These are phyloP conservation scores for Oreochromis aureus DNA, from an alignment of 2,113 vertebrate genomes.

Conservation along the genomic window DNA sequence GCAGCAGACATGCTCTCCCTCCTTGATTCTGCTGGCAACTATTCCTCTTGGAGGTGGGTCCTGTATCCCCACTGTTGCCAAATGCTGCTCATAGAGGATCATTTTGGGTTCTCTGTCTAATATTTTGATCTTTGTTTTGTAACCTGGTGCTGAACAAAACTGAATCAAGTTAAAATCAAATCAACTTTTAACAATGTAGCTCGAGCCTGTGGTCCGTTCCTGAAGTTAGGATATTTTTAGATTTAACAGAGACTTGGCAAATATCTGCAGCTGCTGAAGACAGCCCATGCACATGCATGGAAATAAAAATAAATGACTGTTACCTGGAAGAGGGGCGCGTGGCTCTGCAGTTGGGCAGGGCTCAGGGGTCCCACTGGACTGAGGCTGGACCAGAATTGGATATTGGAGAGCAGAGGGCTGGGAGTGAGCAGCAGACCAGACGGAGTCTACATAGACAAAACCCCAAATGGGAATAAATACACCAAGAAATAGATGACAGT, in stretches of 20 bases:
- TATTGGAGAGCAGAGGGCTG: slow-evolving; percentile 89
- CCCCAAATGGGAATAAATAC: neutral
- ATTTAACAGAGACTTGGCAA: neutral
- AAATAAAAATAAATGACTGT: neutral
- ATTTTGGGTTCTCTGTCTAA: neutral
- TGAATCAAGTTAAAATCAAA: neutral
- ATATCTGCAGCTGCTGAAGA: neutral
- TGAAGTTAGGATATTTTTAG: neutral
- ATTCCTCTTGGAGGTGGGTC: neutral
- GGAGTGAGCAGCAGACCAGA: slow-evolving; percentile 89
- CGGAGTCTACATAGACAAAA: slow-evolving; percentile 78
- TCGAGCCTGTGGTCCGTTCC: neutral
- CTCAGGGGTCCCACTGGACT: slow-evolving; percentile 93
- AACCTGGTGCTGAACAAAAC: neutral
- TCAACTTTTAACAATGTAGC: neutral
- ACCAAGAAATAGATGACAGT: neutral
- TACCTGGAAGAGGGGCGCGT: slow-evolving; percentile 93
- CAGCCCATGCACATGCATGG: neutral
- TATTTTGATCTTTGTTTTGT: neutral
- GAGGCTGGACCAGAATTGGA: slow-evolving; percentile 96
- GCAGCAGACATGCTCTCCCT: neutral
- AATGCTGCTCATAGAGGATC: neutral
- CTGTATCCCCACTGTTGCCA: neutral
- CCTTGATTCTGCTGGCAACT: neutral
- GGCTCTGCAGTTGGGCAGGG: slow-evolving; percentile 89